Evolutionary conservation across 2,888 invertebrate species (phyloP), one percentile per base, ranked within the genome.

Genomic region (Plagodis dolabraria): DNA sequence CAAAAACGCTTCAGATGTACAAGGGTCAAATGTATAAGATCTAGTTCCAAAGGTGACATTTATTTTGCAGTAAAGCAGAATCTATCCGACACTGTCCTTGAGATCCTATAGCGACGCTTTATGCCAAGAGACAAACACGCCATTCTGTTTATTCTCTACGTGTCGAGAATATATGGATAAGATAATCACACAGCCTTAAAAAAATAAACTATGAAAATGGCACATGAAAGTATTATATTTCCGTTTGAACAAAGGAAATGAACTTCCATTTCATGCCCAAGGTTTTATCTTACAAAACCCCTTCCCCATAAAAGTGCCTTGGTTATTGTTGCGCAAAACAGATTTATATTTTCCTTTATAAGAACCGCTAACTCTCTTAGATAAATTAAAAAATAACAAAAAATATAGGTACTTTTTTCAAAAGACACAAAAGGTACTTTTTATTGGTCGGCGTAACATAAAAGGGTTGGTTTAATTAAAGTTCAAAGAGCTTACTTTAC

Each of bases 341-440:
- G 74, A 77, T 75, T 80, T 76, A 72, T 76, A 75, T 78, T 76
- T 74, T 68, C 66, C 62, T 74, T 73, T 70, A 62, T 64, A 64
- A 66, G 57, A 70, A 64, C 64, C 57, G 63, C 65, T 66, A 67
- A 69, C 66, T 70, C 68, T 59, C 65, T 63, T 63, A 63, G 67
- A 65, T 61, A 70, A 75, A 78, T 76, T 76, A 72, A 75, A 77
- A 75, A 76, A 75, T 62, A 76, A 77, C 70, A 76, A 71, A 65
- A 70, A 69, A 68, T 68, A 70, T 64, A 67, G 64, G 64, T 63
- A 64, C 67, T 68, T 40, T 10, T 64, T 70, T 70, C 69, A n/a
- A 34, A 22, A 34, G 34, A 52, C 48, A 60, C 52, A 60, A 60
- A 51, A 47, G 55, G 51, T 52, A 51, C 43, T 60, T 56, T 54